phyloP scores from a whole-genome alignment of 2,113 vertebrate genomes.

The Xiphophorus hellerii region DNA sequence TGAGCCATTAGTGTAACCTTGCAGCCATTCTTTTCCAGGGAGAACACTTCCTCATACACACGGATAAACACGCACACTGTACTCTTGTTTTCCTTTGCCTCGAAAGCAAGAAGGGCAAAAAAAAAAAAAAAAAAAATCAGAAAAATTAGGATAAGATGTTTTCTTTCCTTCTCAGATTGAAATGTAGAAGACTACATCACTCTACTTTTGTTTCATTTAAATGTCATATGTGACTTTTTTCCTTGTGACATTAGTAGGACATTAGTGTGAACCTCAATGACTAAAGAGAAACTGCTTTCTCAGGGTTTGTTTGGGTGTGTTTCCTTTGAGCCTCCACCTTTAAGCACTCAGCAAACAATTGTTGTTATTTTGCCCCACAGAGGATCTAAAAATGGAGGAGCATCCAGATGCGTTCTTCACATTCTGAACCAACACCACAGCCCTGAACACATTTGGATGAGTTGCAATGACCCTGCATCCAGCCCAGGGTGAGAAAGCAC shows the following conservation, averaged over 20 bases:
- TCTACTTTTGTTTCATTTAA: neutral
- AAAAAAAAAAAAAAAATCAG: neutral
- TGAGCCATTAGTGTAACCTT: constrained; percentile 52
- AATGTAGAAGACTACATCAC: constrained; percentile 4
- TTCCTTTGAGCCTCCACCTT: constrained; percentile 38
- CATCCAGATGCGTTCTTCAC: constrained; percentile 63
- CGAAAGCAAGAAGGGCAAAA: constrained; percentile 45
- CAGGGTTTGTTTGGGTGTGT: constrained; percentile 15
- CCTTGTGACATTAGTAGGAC: neutral
- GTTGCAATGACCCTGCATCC: constrained; percentile 63
- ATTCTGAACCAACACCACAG: constrained; percentile 70
- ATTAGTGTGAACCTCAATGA: neutral
- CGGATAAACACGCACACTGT: constrained; percentile 20
- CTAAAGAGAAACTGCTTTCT: neutral
- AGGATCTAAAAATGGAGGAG: constrained; percentile 52
- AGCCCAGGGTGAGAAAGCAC: constrained; percentile 51
- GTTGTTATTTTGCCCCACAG: constrained; percentile 53
- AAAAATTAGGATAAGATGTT: constrained; percentile 24
- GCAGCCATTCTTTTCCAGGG: constrained; percentile 62
- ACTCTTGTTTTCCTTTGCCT: constrained; percentile 41
- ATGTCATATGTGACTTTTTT: neutral
- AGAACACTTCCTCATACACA: constrained; percentile 52
- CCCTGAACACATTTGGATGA: constrained; percentile 76
- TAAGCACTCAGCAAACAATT: constrained; percentile 32
- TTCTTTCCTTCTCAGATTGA: constrained; percentile 27